phyloP scores from a whole-genome alignment of 2,113 vertebrate species.

The Cairina moschata region DNA sequence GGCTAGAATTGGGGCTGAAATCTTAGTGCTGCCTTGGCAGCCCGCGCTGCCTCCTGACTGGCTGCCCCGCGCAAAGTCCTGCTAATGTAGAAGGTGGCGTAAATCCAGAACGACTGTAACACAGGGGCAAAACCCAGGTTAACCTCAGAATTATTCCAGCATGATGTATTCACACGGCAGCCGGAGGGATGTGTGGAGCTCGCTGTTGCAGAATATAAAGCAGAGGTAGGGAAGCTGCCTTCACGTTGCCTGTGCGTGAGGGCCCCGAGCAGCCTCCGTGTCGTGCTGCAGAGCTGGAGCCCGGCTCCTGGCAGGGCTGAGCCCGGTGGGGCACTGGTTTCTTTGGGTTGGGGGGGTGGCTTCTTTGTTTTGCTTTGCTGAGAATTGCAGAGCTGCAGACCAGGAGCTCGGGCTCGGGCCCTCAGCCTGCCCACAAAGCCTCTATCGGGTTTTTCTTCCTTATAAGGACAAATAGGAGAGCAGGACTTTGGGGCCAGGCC shows the following conservation, averaged over 20 bases:
- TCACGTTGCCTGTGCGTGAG: accelerated
- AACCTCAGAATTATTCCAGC: accelerated
- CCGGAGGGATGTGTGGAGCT: accelerated
- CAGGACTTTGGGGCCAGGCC: accelerated
- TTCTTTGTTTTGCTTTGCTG: not conserved
- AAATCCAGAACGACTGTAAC: not conserved
- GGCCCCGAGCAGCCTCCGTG: not conserved
- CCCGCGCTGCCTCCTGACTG: not conserved
- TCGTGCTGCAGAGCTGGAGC: too few species aligned
- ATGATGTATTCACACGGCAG: accelerated
- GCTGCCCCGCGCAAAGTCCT: accelerated
- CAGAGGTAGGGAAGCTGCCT: not conserved
- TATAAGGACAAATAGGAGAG: slow-evolving; percentile 11
- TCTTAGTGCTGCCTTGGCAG: not conserved
- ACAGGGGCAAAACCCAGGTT: accelerated
- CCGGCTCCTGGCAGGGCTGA: not conserved
- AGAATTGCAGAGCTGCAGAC: not conserved
- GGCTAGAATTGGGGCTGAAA: not conserved
- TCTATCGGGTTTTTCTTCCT: not conserved
- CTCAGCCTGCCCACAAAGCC: not conserved
- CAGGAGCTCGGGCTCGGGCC: not conserved
- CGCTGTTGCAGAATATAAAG: not conserved
- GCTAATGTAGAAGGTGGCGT: not conserved
- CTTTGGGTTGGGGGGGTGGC: not conserved
- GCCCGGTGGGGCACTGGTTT: accelerated